phyloP scores from a whole-genome alignment of 2,113 vertebrate genomes.

The Mugil cephalus region DNA sequence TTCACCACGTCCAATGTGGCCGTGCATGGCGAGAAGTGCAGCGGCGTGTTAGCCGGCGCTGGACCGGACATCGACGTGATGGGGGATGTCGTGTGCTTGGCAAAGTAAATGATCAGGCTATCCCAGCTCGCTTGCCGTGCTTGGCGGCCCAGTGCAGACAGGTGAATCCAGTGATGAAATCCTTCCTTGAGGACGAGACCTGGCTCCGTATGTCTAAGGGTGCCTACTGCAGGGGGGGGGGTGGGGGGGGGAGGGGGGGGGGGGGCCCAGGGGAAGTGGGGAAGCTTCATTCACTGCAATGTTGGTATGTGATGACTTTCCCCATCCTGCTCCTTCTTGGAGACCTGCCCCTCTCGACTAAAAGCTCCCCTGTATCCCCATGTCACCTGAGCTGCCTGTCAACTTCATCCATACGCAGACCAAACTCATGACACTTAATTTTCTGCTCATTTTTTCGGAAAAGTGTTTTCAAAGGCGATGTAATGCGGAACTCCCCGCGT shows the following conservation, averaged over 20 bases:
- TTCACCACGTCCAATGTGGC: slow-evolving; percentile 92
- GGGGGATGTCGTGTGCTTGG: slow-evolving; percentile 79
- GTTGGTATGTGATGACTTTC: background rate
- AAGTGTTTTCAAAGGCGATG: background rate
- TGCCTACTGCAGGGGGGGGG: too few species aligned
- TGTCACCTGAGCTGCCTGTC: background rate
- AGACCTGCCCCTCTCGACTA: background rate
- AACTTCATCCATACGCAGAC: fast-evolving
- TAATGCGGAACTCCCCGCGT: slow-evolving; percentile 28
- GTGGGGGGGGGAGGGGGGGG: slow-evolving; percentile 73
- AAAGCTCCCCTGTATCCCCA: slow-evolving; percentile 65
- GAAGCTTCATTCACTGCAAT: slow-evolving; percentile 48
- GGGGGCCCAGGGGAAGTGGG: slow-evolving; percentile 65
- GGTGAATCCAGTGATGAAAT: slow-evolving; percentile 94
- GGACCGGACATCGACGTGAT: slow-evolving; percentile 88
- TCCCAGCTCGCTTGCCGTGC: slow-evolving; percentile 89
- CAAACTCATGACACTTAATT: background rate
- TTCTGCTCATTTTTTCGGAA: background rate
- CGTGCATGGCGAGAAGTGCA: slow-evolving; percentile 95
- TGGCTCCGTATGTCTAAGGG: slow-evolving; percentile 86
- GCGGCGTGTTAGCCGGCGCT: slow-evolving; percentile 90
- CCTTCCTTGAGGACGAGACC: slow-evolving; percentile 85
- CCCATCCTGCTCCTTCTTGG: fast-evolving
- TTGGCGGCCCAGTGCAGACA: slow-evolving; percentile 97
- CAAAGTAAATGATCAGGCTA: slow-evolving; percentile 88